Evolutionary conservation across 37 sponge, comb jelly and placozoan species (phyloP).

Genomic region (Aplysina aerophoba): DNA sequence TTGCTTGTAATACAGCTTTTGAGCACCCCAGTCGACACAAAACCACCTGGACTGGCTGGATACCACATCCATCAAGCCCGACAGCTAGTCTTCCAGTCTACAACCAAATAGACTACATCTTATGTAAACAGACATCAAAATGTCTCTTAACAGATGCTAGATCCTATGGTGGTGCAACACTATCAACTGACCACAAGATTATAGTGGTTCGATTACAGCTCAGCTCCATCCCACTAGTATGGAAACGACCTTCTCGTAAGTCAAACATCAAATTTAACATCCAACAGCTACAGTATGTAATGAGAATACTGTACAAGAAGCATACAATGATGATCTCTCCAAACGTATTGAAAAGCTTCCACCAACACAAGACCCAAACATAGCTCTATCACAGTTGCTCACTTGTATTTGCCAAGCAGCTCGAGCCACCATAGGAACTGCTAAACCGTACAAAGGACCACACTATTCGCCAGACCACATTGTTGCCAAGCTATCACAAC

Average conservation of each 20-base stretch:
- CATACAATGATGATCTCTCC: conserved; percentile 17
- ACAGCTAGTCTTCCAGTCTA: too few relatives aligned
- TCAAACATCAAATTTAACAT: conserved; percentile 17
- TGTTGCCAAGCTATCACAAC: conserved; percentile 11
- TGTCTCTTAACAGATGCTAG: too few relatives aligned
- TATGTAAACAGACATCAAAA: too few relatives aligned
- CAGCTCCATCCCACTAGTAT: conserved; percentile 11
- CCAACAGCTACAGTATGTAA: conserved; percentile 31
- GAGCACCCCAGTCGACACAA: too few relatives aligned
- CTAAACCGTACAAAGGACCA: conserved; percentile 22
- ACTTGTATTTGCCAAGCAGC: conserved; percentile 10
- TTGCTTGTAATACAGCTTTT: too few relatives aligned
- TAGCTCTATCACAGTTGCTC: conserved; percentile 15
- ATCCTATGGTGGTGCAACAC: too few relatives aligned
- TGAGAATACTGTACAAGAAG: conserved; percentile 14
- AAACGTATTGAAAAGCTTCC: conserved; percentile 16
- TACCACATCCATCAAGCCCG: too few relatives aligned
- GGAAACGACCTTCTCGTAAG: conserved; percentile 15
- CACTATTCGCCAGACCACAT: conserved; percentile 3
- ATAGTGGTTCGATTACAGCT: too few relatives aligned
- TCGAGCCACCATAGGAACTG: conserved; percentile 17
- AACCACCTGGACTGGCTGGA: too few relatives aligned
- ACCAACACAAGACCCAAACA: conserved; percentile 27
- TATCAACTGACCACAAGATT: too few relatives aligned
- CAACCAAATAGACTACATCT: too few relatives aligned